Evolutionary conservation across 2,797 vertebrate species (phyloP).

Genomic region (Leptatherina wallacei): DNA sequence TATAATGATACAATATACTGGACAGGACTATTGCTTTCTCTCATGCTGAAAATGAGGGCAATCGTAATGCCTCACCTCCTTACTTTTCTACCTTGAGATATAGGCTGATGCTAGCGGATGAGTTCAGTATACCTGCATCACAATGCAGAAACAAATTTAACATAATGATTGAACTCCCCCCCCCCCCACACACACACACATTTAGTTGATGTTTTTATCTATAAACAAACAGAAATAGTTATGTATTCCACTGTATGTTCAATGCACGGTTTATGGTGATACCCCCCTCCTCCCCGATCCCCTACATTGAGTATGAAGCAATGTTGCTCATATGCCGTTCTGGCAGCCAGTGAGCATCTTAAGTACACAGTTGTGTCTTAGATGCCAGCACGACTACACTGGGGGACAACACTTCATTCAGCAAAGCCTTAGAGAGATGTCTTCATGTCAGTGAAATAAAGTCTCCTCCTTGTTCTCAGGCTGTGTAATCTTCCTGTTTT

Average conservation of each 20-base stretch:
- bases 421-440: conserved; percentile 53
- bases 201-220: not conserved
- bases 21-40: not conserved
- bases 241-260: not conserved
- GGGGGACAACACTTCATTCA: conserved; percentile 44
- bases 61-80: not conserved
- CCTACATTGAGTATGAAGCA: not conserved
- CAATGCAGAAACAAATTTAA: not conserved
- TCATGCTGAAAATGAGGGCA: not conserved
- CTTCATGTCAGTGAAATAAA: conserved; percentile 66
- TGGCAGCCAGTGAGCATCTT: conserved; percentile 15
- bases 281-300: not conserved
- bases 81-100: not conserved
- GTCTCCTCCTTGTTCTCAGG: conserved; percentile 72
- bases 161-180: not conserved
- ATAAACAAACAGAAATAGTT: not conserved
- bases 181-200: too few species aligned
- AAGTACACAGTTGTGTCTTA: conserved; percentile 19
- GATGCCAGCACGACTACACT: conserved; percentile 31
- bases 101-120: not conserved
- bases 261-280: not conserved
- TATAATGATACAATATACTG: not conserved
- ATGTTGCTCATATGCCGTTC: not conserved
- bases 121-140: not conserved
- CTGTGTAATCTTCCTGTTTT: conserved; percentile 71